These are phyloP conservation scores for Macrotrachela quadricornifera DNA, from an alignment of 1,140 invertebrate genomes.

Conservation along the genomic window DNA sequence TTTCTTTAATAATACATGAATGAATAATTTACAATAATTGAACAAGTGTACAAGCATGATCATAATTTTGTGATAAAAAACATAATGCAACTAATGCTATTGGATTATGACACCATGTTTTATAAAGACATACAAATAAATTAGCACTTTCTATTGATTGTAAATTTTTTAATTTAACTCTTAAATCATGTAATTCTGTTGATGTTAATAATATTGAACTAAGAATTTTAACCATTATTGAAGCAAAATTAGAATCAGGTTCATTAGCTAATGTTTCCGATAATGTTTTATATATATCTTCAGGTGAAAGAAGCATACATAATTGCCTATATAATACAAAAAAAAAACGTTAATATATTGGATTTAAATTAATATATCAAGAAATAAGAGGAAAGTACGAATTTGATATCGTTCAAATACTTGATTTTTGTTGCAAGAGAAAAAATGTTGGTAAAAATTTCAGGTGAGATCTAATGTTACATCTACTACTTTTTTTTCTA, in stretches of 20 bases:
- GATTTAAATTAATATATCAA: too few relatives aligned
- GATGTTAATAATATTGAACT: slow-evolving; percentile 81
- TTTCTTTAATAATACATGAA: too few relatives aligned
- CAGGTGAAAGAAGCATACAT: slow-evolving; percentile 68
- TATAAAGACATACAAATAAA: slow-evolving; percentile 68
- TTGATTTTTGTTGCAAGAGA: background rate
- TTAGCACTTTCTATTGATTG: slow-evolving; percentile 50
- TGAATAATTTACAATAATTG: slow-evolving; percentile 50
- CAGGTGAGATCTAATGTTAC: too few relatives aligned
- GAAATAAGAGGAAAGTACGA: too few relatives aligned
- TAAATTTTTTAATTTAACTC: slow-evolving; percentile 60
- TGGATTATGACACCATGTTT: slow-evolving; percentile 87
- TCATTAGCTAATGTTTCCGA: slow-evolving; percentile 57
- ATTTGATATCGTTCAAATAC: too few relatives aligned
- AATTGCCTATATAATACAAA: too few relatives aligned
- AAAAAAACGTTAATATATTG: too few relatives aligned
- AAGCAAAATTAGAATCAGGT: slow-evolving; percentile 60
- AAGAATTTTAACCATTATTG: slow-evolving; percentile 69
- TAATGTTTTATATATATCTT: slow-evolving; percentile 68
- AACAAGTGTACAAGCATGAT: slow-evolving; percentile 68
- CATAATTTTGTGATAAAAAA: slow-evolving; percentile 78
- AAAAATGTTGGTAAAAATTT: background rate
- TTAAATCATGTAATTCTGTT: slow-evolving; percentile 79
- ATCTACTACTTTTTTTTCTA: too few relatives aligned
- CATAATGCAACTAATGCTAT: slow-evolving; percentile 78